Conservation (phyloP, 2,113 vertebrate species). For the Chamaetylas fuelleborni region DNA sequence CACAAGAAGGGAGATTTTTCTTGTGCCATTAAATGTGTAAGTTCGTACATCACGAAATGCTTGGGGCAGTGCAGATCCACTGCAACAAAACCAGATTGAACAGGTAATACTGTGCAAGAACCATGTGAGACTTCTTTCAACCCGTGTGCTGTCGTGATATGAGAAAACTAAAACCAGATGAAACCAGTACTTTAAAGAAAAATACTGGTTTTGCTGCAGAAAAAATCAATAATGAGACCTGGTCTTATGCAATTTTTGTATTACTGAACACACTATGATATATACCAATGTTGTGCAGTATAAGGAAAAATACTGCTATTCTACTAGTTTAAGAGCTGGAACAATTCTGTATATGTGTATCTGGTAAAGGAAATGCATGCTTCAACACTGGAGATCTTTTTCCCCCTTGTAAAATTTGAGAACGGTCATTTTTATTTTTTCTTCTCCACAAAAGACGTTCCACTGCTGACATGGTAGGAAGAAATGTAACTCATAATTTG, state of each 20-base stretch:
- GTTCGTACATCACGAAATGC: conserved; percentile 26
- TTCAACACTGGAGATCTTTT: conserved; percentile 70
- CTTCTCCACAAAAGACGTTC: conserved; percentile 54
- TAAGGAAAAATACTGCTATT: conserved; percentile 62
- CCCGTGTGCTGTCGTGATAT: not conserved
- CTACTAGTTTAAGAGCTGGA: conserved; percentile 64
- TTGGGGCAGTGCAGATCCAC: conserved; percentile 45
- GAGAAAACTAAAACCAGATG: conserved; percentile 11
- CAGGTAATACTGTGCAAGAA: conserved; percentile 24
- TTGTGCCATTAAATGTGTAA: conserved; percentile 70
- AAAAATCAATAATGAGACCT: conserved; percentile 67
- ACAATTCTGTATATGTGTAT: conserved; percentile 65
- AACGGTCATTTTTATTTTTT: conserved; percentile 54
- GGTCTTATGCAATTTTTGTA: conserved; percentile 80
- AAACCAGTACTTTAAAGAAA: conserved; percentile 44
- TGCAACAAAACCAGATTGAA: not conserved
- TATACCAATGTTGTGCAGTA: conserved; percentile 69
- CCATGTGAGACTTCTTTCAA: not conserved
- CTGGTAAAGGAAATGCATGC: conserved; percentile 77
- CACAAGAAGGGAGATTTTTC: conserved; percentile 72
- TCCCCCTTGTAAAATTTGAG: conserved; percentile 47
- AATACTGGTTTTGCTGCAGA: conserved; percentile 53
- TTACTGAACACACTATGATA: conserved; percentile 65
- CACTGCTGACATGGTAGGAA: conserved; percentile 75
- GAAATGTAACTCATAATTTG: conserved; percentile 80